Evolutionary conservation across 1,140 invertebrate genomes (phyloP).

Genomic region (Neodiprion virginianus): DNA sequence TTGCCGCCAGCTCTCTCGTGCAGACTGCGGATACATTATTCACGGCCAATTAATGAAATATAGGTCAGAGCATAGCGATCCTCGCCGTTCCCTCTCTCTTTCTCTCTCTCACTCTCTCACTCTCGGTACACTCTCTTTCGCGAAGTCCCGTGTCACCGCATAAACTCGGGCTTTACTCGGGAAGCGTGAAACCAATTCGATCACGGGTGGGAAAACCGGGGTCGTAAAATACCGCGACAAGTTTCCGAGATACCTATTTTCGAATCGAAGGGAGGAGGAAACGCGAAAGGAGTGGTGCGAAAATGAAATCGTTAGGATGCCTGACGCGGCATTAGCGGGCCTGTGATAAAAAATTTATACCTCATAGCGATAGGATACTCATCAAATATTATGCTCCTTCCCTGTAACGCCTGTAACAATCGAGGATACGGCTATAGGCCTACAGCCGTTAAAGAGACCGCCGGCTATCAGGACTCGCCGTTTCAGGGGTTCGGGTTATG

Average conservation of each 20-base stretch:
- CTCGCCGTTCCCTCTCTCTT: too few species aligned
- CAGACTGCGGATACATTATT: constrained; percentile 1
- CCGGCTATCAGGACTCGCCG: not conserved
- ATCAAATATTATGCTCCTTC: not conserved
- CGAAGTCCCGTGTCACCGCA: too few species aligned
- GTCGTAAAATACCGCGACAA: too few species aligned
- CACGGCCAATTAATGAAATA: not conserved
- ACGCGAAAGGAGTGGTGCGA: not conserved
- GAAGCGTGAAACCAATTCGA: too few species aligned
- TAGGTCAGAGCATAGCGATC: not conserved
- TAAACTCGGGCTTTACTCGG: too few species aligned
- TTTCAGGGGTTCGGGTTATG: not conserved
- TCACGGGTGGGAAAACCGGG: too few species aligned
- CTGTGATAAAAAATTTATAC: not conserved
- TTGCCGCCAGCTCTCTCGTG: not conserved
- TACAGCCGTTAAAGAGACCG: not conserved
- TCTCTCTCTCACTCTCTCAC: too few species aligned
- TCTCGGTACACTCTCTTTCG: too few species aligned
- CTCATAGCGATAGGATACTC: not conserved
- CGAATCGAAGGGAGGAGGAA: not conserved
- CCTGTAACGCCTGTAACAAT: not conserved
- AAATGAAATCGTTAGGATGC: not conserved
- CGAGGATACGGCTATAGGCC: not conserved
- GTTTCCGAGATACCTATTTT: not conserved
- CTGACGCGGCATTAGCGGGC: not conserved